These are phyloP conservation scores for Xyliphius kryptos DNA, from an alignment of 2,113 vertebrate species.

Conservation along the genomic window DNA sequence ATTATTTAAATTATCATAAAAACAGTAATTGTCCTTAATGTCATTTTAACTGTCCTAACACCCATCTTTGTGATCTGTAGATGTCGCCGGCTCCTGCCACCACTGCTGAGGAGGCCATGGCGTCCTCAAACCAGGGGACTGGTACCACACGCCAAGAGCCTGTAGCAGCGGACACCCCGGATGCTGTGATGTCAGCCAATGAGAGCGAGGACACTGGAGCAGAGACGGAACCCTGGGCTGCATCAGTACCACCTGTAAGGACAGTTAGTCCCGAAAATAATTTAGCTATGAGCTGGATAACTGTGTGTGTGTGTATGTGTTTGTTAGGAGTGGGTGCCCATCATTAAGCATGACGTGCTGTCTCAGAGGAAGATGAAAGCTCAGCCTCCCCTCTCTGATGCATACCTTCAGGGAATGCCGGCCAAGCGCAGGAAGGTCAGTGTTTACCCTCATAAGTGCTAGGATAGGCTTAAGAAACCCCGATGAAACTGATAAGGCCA, in stretches of 20 bases:
- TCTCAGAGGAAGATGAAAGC: conserved; percentile 85
- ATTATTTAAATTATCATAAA: too few species aligned
- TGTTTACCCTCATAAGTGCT: background rate
- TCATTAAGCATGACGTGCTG: conserved; percentile 84
- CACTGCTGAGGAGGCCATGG: conserved; percentile 84
- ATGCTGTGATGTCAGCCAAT: conserved; percentile 52
- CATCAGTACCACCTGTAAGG: conserved; percentile 79
- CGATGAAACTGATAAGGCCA: too few species aligned
- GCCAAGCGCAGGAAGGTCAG: conserved; percentile 86
- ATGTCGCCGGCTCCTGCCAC: conserved; percentile 78
- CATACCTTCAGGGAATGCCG: conserved; percentile 87
- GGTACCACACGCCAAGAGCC: conserved; percentile 46
- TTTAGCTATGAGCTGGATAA: background rate
- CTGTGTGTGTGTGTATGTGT: conserved; percentile 8
- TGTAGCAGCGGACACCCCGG: conserved; percentile 47
- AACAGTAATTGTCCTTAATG: too few species aligned
- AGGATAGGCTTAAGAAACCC: too few species aligned
- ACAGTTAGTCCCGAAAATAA: too few species aligned
- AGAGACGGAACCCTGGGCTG: conserved; percentile 78
- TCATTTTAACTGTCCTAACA: too few species aligned
- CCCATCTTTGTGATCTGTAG: conserved; percentile 33
- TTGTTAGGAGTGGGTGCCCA: conserved; percentile 84
- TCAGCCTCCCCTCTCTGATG: conserved; percentile 83
- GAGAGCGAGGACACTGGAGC: conserved; percentile 63
- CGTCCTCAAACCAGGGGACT: conserved; percentile 51